A percentile compares a stretch with the other conserved stretches of the same genome.
phyloP scores from a whole-genome alignment of 1,140 invertebrate genomes.

The Drosophila mauritiana region DNA sequence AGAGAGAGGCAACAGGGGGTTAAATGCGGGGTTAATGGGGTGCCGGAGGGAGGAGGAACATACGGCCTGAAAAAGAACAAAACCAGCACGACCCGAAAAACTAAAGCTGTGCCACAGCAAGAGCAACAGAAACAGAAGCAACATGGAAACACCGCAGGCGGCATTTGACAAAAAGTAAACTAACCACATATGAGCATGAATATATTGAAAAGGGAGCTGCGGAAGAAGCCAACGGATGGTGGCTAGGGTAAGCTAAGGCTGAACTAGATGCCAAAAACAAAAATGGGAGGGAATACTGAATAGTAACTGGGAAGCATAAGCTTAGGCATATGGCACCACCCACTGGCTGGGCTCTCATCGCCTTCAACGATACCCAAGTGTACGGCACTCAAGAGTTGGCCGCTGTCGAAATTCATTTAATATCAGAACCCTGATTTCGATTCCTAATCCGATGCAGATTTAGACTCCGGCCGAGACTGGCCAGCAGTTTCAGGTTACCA shows the following conservation, averaged over 20 bases:
- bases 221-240: slow-evolving; percentile 2
- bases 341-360: slow-evolving; percentile 52
- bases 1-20: slow-evolving; percentile 1
- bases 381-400: slow-evolving; percentile 21
- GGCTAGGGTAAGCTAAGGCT: not conserved
- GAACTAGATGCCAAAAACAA: not conserved
- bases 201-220: slow-evolving; percentile 4
- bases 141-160: slow-evolving; percentile 58
- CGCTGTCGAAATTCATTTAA: slow-evolving; percentile 77
- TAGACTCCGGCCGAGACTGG: slow-evolving; percentile 40
- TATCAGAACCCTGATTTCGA: slow-evolving; percentile 6
- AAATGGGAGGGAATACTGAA: not conserved
- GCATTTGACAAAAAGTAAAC: slow-evolving; percentile 51
- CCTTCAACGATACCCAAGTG: slow-evolving; percentile 9
- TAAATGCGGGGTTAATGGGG: not conserved
- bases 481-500: slow-evolving; percentile 55
- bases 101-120: slow-evolving; percentile 2
- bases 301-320: not conserved
- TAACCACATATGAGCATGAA: slow-evolving; percentile 17
- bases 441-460: slow-evolving; percentile 32
- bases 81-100: slow-evolving; percentile 46
- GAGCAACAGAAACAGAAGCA: slow-evolving; percentile 54
- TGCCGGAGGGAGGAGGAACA: not conserved
- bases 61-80: slow-evolving; percentile 4
- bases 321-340: slow-evolving; percentile 27